A percentile compares a stretch with the other conserved stretches of the same genome.
Evolutionary conservation across 1,140 invertebrate species (phyloP).

Genomic region (Rhagoletis zephyria): DNA sequence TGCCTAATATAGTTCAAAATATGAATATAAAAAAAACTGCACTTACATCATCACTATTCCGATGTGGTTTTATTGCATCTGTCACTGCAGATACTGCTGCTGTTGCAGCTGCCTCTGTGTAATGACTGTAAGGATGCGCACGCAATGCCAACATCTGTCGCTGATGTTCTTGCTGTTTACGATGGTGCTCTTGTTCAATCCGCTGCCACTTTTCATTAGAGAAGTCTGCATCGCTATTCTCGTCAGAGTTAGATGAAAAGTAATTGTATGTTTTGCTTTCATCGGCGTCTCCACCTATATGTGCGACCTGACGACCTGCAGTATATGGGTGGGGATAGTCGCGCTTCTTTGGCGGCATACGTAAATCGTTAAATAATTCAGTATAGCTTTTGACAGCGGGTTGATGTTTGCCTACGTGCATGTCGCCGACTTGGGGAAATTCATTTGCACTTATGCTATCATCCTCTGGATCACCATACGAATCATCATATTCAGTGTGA

Average conservation of each 20-base stretch:
- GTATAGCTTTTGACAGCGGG: slow-evolving; percentile 20
- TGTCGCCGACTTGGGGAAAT: not conserved
- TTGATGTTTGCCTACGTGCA: not conserved
- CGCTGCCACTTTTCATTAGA: slow-evolving; percentile 55
- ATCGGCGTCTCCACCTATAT: not conserved
- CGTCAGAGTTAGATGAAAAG: slow-evolving; percentile 26
- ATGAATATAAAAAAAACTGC: not conserved
- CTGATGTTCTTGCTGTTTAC: slow-evolving; percentile 55
- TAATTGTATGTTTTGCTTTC: slow-evolving; percentile 4
- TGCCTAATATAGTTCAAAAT: no score
- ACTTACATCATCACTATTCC: slow-evolving; percentile 44
- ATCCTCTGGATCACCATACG: not conserved
- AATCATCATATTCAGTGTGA: slow-evolving; percentile 18
- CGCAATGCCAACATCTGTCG: slow-evolving; percentile 53
- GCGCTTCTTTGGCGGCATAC: slow-evolving; percentile 27
- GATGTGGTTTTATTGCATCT: not conserved
- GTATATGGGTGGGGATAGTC: slow-evolving; percentile 21
- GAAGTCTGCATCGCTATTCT: slow-evolving; percentile 53
- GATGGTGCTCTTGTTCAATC: slow-evolving; percentile 56
- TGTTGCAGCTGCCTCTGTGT: slow-evolving; percentile 26
- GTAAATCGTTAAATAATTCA: slow-evolving; percentile 34
- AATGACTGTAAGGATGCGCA: not conserved
- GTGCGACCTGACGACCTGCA: not conserved
- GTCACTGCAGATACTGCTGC: not conserved
- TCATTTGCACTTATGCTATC: not conserved